Evolutionary conservation across 2,888 invertebrate species (phyloP), one percentile per base, ranked within the genome.

Genomic region (Hydriomena furcata): DNA sequence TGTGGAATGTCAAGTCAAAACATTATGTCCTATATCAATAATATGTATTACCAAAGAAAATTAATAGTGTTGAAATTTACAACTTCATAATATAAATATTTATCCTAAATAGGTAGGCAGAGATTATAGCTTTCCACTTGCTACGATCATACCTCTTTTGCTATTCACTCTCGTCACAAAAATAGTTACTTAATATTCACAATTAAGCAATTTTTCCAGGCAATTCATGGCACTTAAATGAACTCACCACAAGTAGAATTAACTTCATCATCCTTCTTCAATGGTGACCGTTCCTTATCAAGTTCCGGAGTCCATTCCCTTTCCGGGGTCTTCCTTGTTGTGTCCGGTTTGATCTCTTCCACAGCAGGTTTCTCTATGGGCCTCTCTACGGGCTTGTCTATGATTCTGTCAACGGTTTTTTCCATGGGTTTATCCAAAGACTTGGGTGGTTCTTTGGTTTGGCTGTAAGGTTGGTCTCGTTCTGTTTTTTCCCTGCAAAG

Each of bases 231-330:
- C n/a, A n/a, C n/a, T 17, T 27, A 8, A 1, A n/a, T 5, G 1
- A 1, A 73, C 80, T 78, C 17, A 84, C 87, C 87, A 68, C 84
- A 83, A 42, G 86, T 88, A 46, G 87, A 88, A 47, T 88, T 87
- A 37, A 84, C 82, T 60, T 84, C 82, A 2, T 80, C 76, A 1
- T 76, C 69, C 2, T 51, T 70, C 11, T 60, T 72, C 0, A 66
- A 49, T 0, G 79, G 81, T 0, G 79, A 76, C 0, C 45, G 43
- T 2, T 28, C 36, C 27, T 31, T 11, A 0, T 42, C 55, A 3
- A 55, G 52, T 4, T 21, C 48, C 17, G 49, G 40, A 2, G 46
- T 44, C 21, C 28, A 36, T 6, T 48, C 55, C 17, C 65, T 71
- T 25, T 79, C 83, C 1, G 78, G 82, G 0, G 71, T 76, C 7